These are phyloP conservation scores for Centropristis striata DNA, from an alignment of 2,113 vertebrate genomes.

Conservation along the genomic window DNA sequence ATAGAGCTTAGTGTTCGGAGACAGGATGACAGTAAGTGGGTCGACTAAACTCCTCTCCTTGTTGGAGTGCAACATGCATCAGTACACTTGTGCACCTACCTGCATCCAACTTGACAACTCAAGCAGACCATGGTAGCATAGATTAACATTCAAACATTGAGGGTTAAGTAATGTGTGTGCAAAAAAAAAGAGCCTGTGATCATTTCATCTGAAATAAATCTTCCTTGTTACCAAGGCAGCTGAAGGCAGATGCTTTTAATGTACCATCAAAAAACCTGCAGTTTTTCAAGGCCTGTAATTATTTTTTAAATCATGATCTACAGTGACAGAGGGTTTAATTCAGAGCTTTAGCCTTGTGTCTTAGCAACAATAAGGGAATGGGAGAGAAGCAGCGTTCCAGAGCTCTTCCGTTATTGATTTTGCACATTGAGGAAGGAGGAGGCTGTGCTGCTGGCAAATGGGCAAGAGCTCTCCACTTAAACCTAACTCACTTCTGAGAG, in stretches of 20 bases:
- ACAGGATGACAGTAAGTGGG: conserved; percentile 69
- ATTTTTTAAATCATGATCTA: background rate
- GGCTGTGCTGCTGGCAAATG: conserved; percentile 53
- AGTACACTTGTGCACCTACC: conserved; percentile 38
- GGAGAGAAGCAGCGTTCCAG: conserved; percentile 36
- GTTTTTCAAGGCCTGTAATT: conserved; percentile 35
- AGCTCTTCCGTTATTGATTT: conserved; percentile 65
- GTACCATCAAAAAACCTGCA: conserved; percentile 15
- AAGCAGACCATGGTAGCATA: conserved; percentile 40
- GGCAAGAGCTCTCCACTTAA: conserved; percentile 50
- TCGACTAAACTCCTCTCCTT: conserved; percentile 55
- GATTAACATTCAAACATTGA: conserved; percentile 34
- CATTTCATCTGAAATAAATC: conserved; percentile 33
- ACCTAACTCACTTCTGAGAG: conserved; percentile 57
- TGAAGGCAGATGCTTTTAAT: conserved; percentile 18
- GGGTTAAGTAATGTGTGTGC: conserved; percentile 27
- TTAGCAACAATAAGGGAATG: conserved; percentile 72
- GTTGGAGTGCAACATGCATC: conserved; percentile 46
- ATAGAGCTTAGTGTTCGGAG: conserved; percentile 52
- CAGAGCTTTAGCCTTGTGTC: conserved; percentile 58
- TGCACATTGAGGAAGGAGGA: conserved; percentile 37
- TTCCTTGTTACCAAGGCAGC: conserved; percentile 61
- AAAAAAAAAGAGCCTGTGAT: conserved; percentile 20
- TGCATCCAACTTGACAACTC: conserved; percentile 48
- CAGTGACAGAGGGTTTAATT: conserved; percentile 50